Conservation (phyloP, 2,888 invertebrate genomes). For the Phytoseiulus persimilis region DNA sequence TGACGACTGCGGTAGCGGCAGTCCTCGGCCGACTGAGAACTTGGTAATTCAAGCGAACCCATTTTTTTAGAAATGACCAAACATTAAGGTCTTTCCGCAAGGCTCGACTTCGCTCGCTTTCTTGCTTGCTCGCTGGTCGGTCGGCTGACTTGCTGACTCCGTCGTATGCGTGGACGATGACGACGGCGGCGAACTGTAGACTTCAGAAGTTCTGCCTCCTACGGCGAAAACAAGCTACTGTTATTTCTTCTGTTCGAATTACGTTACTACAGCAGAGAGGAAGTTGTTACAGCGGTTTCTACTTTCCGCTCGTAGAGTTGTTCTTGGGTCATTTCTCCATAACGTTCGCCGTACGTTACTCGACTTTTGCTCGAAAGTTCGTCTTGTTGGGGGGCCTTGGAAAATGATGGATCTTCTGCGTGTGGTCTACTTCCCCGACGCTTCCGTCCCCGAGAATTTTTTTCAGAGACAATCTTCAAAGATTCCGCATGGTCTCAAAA, state of each 20-base stretch:
- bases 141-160: no score
- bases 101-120: neutral
- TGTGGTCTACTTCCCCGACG: no score
- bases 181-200: neutral
- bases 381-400: no score
- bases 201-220: neutral
- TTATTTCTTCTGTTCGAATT: neutral
- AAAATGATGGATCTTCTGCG: no score
- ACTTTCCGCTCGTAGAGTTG: neutral
- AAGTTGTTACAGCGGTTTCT: neutral
- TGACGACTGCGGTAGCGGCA: neutral
- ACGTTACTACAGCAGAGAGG: neutral
- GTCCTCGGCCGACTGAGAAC: neutral
- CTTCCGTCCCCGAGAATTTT: no score
- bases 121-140: neutral
- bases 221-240: neutral
- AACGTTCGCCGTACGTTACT: neutral
- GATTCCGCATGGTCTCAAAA: no score
- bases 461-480: no score
- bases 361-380: no score
- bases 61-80: neutral
- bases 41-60: slow-evolving; percentile 5
- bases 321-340: neutral
- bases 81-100: neutral
- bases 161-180: neutral